phyloP scores from a whole-genome alignment of 2,113 vertebrate genomes.

The Anguilla rostrata region DNA sequence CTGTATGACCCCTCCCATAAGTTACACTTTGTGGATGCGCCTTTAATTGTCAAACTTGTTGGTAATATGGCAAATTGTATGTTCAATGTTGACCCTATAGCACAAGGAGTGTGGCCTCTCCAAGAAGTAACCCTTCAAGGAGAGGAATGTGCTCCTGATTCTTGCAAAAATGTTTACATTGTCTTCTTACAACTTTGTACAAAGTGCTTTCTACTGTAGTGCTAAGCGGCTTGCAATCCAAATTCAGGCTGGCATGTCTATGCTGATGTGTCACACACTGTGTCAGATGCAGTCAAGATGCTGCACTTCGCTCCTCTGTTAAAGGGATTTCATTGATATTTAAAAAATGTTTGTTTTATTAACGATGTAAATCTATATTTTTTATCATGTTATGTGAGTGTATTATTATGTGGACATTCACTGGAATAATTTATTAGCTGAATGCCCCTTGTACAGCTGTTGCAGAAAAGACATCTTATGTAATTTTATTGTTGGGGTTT shows the following conservation, averaged over 20 bases:
- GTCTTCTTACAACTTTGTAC: conserved; percentile 14
- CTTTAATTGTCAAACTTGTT: not conserved
- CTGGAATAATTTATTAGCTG: not conserved
- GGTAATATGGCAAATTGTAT: conserved; percentile 1
- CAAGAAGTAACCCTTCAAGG: not conserved
- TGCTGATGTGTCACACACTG: not conserved
- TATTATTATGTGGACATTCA: conserved; percentile 22
- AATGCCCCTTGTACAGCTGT: not conserved
- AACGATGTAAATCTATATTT: conserved; percentile 8
- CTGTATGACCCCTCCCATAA: not conserved
- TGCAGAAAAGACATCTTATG: not conserved
- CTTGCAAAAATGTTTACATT: not conserved
- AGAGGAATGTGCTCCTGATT: conserved; percentile 10
- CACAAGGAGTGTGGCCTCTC: not conserved
- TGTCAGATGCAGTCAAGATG: not conserved
- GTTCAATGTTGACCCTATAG: not conserved
- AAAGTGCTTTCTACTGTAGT: conserved; percentile 25
- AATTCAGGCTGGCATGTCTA: conserved; percentile 10
- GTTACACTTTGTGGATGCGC: not conserved
- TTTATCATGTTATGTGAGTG: conserved; percentile 15
- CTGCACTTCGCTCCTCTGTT: not conserved
- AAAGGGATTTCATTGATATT: not conserved
- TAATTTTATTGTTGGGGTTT: conserved; percentile 28
- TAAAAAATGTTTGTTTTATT: not conserved
- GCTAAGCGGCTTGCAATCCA: conserved; percentile 16